Base-by-base conservation (phyloP, 2,797 vertebrate genomes). In the Lophius americanus region DNA sequence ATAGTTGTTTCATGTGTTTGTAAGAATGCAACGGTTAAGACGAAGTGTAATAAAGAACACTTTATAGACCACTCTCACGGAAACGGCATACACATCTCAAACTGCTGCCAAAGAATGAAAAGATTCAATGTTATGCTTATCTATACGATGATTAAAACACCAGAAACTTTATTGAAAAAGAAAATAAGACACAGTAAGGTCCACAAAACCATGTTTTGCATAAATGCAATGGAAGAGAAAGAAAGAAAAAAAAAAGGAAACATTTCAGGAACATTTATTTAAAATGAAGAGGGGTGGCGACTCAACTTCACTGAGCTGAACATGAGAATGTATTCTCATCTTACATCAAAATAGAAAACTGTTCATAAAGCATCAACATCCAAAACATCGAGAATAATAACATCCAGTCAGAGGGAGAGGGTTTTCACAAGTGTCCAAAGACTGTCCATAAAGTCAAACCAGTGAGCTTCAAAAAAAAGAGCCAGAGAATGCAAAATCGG, bases 101-200 rank as follows among this genome's bases (percentile, higher is more conserved):
- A 14, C n/a, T 39, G 35, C 37, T 14, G 6, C 0, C 49, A 48
- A 70, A 50, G 75, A 38, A 0, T 14, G 77, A 23, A 35, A 49
- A 0, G 43, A 81, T 13, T 51, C 80, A 7, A 51, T 32, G 51
- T 61, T 63, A 57, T 86, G 88, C 85, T 78, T 90, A 70, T 85
- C 73, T 81, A 89, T 73, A 87, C 13, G 78, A 89, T 85, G 89
- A 86, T 78, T 65, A 82, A 83, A 71, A 88, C 86, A 91, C 85
- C 87, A 90, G 83, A 82, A 84, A 35, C 7, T 89, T 93, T 93
- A 93, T 92, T 94, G 87, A 88, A 90, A 92, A 83, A 73, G 85
- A 88, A 88, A 42, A 44, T 4, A 44, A 33, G 61, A 70, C 65
- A 85, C 79, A 79, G 66, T 68, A 2, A 4, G 39, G 41, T 67